Percentiles rank a stretch among this genome's conserved stretches.
Evolutionary conservation across 37 sponge, comb jelly and placozoan genomes (phyloP).

Genomic region (Beroe ovata): DNA sequence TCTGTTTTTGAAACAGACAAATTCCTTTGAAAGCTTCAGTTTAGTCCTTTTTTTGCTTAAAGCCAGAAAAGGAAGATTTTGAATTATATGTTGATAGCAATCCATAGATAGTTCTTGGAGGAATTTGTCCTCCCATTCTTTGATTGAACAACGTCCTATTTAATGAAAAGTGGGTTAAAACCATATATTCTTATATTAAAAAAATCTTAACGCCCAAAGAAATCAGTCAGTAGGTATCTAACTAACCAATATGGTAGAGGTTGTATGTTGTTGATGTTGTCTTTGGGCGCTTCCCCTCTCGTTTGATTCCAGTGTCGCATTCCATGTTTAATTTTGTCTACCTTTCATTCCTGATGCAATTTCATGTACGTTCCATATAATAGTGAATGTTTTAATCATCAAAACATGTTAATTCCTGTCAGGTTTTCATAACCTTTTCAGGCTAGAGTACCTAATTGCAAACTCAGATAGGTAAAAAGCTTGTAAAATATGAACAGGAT

Average conservation of each 20-base stretch:
- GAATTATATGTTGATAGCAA: background rate
- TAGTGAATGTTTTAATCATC: background rate
- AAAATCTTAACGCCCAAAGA: too few species aligned
- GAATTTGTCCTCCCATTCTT: constrained; percentile 20
- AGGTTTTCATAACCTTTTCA: too few species aligned
- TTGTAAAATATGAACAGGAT: too few species aligned
- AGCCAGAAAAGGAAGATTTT: background rate
- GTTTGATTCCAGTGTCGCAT: background rate
- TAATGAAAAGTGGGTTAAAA: too few species aligned
- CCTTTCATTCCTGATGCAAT: too few species aligned
- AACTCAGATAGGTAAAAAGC: too few species aligned
- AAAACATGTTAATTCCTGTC: too few species aligned
- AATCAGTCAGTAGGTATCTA: too few species aligned
- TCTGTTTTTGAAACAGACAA: background rate
- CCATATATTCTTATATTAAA: too few species aligned
- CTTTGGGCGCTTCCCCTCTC: background rate
- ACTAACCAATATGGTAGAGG: constrained; percentile 33
- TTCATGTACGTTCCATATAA: too few species aligned
- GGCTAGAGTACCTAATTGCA: too few species aligned
- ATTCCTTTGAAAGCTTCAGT: background rate
- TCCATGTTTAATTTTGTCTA: background rate
- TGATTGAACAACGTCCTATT: constrained; percentile 1
- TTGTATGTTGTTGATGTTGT: background rate
- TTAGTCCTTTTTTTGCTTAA: constrained; percentile 28
- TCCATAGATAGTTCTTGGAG: constrained; percentile 31